Evolutionary conservation across 2,888 invertebrate species (phyloP).

Genomic region (Microctonus hyperodae): DNA sequence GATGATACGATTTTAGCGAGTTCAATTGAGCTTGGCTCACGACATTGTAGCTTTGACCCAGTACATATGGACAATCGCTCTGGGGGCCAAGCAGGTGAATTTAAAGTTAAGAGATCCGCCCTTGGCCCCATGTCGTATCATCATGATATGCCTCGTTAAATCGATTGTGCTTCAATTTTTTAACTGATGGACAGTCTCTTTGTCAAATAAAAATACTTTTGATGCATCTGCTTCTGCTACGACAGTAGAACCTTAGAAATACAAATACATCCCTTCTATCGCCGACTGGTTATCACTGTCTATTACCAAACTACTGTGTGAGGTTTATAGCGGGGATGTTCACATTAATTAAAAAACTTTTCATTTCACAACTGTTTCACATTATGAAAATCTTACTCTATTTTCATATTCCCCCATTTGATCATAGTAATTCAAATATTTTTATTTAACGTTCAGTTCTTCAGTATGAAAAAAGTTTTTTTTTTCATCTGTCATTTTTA

Average conservation of each 20-base stretch:
- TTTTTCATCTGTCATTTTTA: conserved; percentile 19
- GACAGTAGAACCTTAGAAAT: too few species aligned
- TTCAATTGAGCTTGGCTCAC: conserved; percentile 37
- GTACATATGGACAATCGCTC: conserved; percentile 27
- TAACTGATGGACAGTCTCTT: conserved; percentile 23
- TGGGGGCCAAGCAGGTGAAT: conserved; percentile 50
- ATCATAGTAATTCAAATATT: too few species aligned
- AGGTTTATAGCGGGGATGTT: too few species aligned
- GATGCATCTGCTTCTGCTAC: neutral
- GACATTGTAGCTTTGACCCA: conserved; percentile 44
- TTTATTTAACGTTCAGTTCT: too few species aligned
- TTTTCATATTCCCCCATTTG: too few species aligned
- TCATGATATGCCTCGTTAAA: conserved; percentile 54
- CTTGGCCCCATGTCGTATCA: conserved; percentile 50
- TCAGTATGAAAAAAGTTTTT: too few species aligned
- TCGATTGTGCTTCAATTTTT: conserved; percentile 58
- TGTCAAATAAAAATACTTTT: neutral
- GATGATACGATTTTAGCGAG: conserved; percentile 37
- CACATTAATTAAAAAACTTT: too few species aligned
- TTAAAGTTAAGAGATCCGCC: conserved; percentile 55
- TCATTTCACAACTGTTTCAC: too few species aligned
- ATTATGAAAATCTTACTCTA: too few species aligned
- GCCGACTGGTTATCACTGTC: too few species aligned
- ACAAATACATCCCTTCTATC: too few species aligned
- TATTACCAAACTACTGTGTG: too few species aligned